Percentiles rank a stretch among this genome's conserved stretches.
phyloP scores from a whole-genome alignment of 2,888 invertebrate genomes.

The Argyresthia albistria region DNA sequence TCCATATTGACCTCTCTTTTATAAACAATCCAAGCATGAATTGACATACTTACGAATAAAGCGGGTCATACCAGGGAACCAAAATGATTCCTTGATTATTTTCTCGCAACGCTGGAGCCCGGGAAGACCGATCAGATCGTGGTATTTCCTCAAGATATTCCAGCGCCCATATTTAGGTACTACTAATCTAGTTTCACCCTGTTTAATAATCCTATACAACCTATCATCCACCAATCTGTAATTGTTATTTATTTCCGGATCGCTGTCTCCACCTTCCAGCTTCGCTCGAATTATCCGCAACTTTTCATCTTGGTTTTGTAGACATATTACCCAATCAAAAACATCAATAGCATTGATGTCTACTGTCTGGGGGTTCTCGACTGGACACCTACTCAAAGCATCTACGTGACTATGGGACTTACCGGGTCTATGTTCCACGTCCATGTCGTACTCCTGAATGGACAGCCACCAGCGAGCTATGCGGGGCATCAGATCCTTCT shows the following conservation, averaged over 20 bases:
- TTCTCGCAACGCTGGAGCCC: not conserved
- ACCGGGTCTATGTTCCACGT: constrained; percentile 16
- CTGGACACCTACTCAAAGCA: constrained; percentile 15
- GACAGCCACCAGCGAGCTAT: constrained; percentile 21
- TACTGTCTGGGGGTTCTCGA: not conserved
- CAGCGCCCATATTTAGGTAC: not conserved
- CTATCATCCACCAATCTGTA: not conserved
- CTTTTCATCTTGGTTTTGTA: not conserved
- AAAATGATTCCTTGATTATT: not conserved
- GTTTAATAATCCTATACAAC: not conserved
- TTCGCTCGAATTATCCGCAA: not conserved
- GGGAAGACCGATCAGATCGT: not conserved
- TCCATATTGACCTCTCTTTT: not conserved
- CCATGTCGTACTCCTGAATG: constrained; percentile 17
- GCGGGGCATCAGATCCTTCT: constrained; percentile 13
- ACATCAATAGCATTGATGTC: not conserved
- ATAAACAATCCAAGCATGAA: not conserved
- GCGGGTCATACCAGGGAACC: constrained; percentile 1
- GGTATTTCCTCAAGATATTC: not conserved
- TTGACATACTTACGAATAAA: not conserved
- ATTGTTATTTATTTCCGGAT: not conserved
- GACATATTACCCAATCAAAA: not conserved
- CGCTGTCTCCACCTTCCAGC: not conserved
- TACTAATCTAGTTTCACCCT: not conserved
- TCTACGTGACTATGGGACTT: constrained; percentile 16